Evolutionary conservation across 2,113 vertebrate species (phyloP).

Genomic region (Scomber colias): DNA sequence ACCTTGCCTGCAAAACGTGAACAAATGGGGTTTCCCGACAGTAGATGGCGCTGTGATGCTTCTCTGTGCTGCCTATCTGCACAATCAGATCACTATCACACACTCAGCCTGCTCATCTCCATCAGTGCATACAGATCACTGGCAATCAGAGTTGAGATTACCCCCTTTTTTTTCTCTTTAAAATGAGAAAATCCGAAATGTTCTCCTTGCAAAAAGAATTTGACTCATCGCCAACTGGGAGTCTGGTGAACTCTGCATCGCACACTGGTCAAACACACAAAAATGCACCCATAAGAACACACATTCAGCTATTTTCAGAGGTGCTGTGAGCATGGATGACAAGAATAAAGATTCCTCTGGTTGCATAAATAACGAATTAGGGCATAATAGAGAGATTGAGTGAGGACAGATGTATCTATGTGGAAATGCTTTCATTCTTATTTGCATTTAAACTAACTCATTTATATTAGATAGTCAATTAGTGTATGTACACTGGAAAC

Average conservation of each 20-base stretch:
- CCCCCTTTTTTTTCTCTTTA: background rate
- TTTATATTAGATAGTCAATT: conserved; percentile 42
- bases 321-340: no score
- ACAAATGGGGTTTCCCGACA: conserved; percentile 47
- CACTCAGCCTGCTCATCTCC: conserved; percentile 7
- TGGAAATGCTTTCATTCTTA: no score
- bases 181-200: background rate
- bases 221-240: background rate
- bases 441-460: conserved; percentile 15
- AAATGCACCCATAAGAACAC: no score
- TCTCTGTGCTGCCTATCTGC: conserved; percentile 29
- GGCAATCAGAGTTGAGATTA: background rate
- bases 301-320: no score
- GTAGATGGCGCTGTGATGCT: conserved; percentile 76
- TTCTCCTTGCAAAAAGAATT: background rate
- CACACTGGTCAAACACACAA: no score
- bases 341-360: background rate
- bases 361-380: conserved; percentile 18
- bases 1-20: conserved; percentile 3
- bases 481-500: background rate
- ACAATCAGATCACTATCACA: conserved; percentile 54
- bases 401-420: background rate
- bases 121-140: conserved; percentile 20
- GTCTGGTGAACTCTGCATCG: background rate
- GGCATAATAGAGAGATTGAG: background rate